phyloP scores from a whole-genome alignment of 2,113 vertebrate genomes.

The Rhea pennata region DNA sequence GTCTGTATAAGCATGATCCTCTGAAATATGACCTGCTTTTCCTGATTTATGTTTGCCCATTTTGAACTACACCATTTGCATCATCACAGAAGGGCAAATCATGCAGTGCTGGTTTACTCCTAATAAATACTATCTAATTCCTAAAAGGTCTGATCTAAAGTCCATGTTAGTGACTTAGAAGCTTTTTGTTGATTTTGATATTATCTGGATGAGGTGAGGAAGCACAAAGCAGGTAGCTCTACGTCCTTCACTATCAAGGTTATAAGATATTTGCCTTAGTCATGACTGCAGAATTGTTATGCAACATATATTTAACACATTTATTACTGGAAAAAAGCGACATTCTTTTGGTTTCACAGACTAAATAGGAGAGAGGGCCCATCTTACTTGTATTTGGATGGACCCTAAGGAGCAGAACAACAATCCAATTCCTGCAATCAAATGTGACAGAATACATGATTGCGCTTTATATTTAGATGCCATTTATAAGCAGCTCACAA shows the following conservation, averaged over 20 bases:
- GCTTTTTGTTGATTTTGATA: background rate
- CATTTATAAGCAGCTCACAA: background rate
- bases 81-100: background rate
- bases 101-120: background rate
- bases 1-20: background rate
- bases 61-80: background rate
- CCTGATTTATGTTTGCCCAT: background rate
- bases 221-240: background rate
- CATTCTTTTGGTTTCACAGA: background rate
- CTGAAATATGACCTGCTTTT: background rate
- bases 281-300: background rate
- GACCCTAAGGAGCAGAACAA: background rate
- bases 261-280: background rate
- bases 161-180: background rate
- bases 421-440: background rate
- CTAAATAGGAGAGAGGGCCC: background rate
- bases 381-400: constrained; percentile 1
- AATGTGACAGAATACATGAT: background rate
- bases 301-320: background rate
- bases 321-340: background rate
- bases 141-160: background rate
- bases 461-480: background rate
- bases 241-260: background rate
- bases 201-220: background rate
- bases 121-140: background rate